Conservation (phyloP, 2,888 invertebrate genomes). For the Pristionchus fissidentatus region DNA sequence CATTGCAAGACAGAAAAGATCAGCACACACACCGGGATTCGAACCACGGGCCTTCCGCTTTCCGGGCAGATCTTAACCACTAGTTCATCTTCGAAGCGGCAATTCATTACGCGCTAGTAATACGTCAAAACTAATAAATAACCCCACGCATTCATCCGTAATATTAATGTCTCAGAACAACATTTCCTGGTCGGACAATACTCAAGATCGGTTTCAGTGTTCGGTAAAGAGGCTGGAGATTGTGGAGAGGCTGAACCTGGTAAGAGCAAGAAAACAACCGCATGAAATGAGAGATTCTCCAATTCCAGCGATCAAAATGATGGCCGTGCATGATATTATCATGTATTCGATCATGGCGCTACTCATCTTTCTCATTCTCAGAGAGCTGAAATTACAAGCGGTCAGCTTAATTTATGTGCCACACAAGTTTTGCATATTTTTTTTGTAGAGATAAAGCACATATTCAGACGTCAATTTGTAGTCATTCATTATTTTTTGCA, state of each 20-base stretch:
- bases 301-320: background rate
- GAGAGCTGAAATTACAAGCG: background rate
- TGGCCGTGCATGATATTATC: background rate
- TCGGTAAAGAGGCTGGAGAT: background rate
- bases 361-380: background rate
- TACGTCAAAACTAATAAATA: background rate
- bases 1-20: too few species aligned
- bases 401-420: too few species aligned
- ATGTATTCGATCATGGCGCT: background rate
- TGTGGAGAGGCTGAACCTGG: background rate
- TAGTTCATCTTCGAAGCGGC: too few species aligned
- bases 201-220: background rate
- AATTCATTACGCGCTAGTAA: too few species aligned
- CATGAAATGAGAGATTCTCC: background rate
- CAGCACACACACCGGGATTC: too few species aligned
- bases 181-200: background rate
- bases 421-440: too few species aligned
- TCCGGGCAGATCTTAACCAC: too few species aligned
- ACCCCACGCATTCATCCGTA: background rate
- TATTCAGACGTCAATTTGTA: too few species aligned
- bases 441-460: too few species aligned
- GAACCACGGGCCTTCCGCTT: too few species aligned
- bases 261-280: background rate
- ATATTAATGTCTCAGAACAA: background rate
- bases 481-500: too few species aligned